Evolutionary conservation across 2,113 vertebrate species (phyloP), one percentile per base, ranked within the genome.

Genomic region (Cyrtonyx montezumae): DNA sequence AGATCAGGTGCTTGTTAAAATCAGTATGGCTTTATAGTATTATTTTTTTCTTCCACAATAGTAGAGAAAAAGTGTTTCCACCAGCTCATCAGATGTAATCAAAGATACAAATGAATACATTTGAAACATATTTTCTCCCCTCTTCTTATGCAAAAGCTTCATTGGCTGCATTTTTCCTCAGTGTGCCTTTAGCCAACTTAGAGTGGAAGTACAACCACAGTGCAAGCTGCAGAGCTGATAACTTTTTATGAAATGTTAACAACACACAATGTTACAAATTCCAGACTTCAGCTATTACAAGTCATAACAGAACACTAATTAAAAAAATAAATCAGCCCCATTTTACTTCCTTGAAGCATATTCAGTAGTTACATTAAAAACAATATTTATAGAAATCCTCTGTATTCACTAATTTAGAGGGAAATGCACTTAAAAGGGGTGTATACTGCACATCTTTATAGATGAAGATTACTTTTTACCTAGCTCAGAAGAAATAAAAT

Each of bases 171-270:
- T 89, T 87, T 84, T 61, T 48, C 59, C 76, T 58, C 7, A 11
- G 58, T 42, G 67, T 11, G 25, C 53, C 75, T 34, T 89, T 69
- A 91, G 46, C 19, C 81, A 88, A 40, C 42, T 88, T 84, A 76
- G 25, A 88, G 87, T 76, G 66, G 67, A 96, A 95, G 55, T 51
- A 95, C 55, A 90, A 91, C 66, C 66, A 92, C 82, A 91, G 58
- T 48, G 59, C 46, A 45, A 94, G 79, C 45, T 90, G 90, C 74
- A 93, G 75, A 96, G 83, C 87, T 83, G 59, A 40, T 62, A 95
- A 94, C 40, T 91, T 91, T 95, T 91, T 93, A 93, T 82, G 68
- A 82, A 91, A 94, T 90, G 80, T 94, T 84, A 93, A 91, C 76
- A 90, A 67, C 56, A 82, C 59, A 82, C 26, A 7, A 96, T 62